phyloP scores from a whole-genome alignment of 2,113 vertebrate species.

The Gnathonemus longibarbis region DNA sequence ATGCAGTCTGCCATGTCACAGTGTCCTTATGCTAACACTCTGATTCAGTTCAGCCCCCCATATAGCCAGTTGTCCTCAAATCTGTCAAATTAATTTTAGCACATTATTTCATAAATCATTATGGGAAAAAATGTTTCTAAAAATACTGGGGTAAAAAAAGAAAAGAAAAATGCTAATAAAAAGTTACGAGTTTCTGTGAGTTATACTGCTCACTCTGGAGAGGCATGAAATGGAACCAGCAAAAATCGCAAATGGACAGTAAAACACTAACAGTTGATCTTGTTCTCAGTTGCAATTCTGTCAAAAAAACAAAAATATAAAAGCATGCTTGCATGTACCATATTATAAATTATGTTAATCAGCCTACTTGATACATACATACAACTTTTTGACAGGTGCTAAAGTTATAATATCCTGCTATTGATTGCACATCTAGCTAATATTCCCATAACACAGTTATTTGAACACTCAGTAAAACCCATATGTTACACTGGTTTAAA shows the following conservation, averaged over 20 bases:
- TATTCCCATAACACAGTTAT: not conserved
- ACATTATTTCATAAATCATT: not conserved
- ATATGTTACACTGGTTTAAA: not conserved
- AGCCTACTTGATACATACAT: not conserved
- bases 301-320: not conserved
- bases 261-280: not conserved
- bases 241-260: not conserved
- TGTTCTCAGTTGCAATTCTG: not conserved
- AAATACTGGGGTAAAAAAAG: not conserved
- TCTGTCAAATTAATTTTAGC: slow-evolving; percentile 2
- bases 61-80: not conserved
- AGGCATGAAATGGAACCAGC: not conserved
- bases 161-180: not conserved
- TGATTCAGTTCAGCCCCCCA: not conserved
- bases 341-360: not conserved
- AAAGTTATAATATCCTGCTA: not conserved
- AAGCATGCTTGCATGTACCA: not conserved
- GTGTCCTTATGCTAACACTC: not conserved
- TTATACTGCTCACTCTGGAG: not conserved
- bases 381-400: not conserved
- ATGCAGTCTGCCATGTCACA: not conserved
- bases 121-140: not conserved
- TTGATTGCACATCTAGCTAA: not conserved
- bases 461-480: not conserved
- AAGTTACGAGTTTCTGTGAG: not conserved